Conservation (phyloP, 2,113 vertebrate genomes). For the Vireo altiloquus region DNA sequence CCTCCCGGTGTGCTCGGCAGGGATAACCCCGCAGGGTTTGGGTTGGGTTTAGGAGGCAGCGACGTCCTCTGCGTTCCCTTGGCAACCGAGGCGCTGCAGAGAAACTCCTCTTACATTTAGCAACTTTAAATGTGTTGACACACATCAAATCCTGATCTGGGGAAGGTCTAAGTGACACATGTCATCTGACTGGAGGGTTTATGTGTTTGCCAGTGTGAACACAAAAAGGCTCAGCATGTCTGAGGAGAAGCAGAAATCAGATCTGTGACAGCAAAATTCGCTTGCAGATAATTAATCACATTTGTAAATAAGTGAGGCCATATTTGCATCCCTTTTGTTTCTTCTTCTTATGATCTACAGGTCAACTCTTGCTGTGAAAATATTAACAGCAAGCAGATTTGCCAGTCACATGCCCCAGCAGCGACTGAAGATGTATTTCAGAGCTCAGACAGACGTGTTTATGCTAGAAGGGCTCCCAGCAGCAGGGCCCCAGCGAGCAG, state of each 20-base stretch:
- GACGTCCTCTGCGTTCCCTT: background rate
- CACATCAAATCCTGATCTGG: background rate
- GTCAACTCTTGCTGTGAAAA: constrained; percentile 24
- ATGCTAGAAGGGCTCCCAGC: background rate
- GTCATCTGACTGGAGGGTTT: constrained; percentile 25
- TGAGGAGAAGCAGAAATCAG: background rate
- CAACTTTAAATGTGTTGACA: constrained; percentile 6
- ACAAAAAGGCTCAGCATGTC: constrained; percentile 20
- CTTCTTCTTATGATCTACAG: background rate
- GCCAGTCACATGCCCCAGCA: background rate
- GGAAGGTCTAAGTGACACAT: constrained; percentile 10
- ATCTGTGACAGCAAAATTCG: background rate
- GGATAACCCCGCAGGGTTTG: background rate
- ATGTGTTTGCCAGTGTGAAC: background rate
- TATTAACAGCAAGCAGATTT: background rate
- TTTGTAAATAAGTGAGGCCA: background rate
- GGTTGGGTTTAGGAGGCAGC: background rate
- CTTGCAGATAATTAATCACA: background rate
- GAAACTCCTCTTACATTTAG: background rate
- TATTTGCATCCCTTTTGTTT: constrained; percentile 26
- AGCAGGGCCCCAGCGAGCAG: fast-evolving
- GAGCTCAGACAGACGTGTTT: background rate
- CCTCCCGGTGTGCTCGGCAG: background rate
- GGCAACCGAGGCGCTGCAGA: background rate
- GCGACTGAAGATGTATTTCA: background rate